These are phyloP conservation scores for Orycteropus afer DNA, from an alignment of 2,113 vertebrate species.

Conservation along the genomic window DNA sequence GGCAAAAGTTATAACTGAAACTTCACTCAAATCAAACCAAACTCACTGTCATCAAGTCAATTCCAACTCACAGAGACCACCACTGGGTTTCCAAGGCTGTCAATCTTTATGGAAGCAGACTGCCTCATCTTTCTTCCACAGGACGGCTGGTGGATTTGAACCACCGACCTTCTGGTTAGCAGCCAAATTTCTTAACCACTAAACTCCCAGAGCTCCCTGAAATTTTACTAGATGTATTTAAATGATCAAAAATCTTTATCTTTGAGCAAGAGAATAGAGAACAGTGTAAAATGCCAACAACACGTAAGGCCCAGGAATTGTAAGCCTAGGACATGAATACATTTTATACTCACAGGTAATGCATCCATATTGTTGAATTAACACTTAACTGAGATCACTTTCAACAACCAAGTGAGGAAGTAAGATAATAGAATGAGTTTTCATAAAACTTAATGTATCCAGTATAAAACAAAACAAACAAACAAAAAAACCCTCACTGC, in stretches of 20 bases:
- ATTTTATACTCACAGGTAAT: not conserved
- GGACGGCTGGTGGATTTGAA: not conserved
- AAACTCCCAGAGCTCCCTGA: too few relatives aligned
- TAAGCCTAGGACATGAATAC: not conserved
- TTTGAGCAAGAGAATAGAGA: conserved; percentile 68
- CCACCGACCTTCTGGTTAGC: not conserved
- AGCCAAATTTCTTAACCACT: too few relatives aligned
- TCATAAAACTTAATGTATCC: not conserved
- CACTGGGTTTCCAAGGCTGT: not conserved
- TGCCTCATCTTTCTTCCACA: too few relatives aligned
- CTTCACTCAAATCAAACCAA: not conserved
- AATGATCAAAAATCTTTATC: conserved; percentile 53
- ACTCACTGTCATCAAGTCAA: not conserved
- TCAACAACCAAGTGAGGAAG: not conserved
- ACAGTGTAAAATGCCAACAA: conserved; percentile 63
- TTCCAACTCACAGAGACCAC: not conserved
- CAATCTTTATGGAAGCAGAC: too few relatives aligned
- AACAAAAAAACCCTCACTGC: too few relatives aligned
- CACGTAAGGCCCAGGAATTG: not conserved
- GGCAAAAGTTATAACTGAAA: not conserved
- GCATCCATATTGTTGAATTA: not conserved
- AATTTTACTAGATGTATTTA: not conserved
- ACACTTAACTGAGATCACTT: not conserved
- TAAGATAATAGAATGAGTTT: not conserved
- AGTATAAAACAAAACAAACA: too few relatives aligned